Evolutionary conservation across 1,140 invertebrate species (phyloP).

Genomic region (Meteorus sp.): DNA sequence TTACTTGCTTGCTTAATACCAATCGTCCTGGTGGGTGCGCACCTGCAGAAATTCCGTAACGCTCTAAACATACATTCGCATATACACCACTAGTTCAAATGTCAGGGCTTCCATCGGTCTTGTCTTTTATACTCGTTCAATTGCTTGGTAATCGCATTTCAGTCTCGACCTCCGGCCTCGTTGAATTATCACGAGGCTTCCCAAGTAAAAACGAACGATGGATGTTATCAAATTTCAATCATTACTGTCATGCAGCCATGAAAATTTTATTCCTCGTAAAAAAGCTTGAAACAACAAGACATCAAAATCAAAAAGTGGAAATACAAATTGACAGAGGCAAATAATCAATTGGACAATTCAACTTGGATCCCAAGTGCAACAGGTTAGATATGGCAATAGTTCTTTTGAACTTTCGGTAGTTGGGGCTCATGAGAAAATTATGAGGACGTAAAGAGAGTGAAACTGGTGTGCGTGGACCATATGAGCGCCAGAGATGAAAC

Average conservation of each 20-base stretch:
- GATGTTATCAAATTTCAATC: too few relatives aligned
- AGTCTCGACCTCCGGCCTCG: neutral
- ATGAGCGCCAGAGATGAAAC: constrained; percentile 2
- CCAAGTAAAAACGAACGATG: too few relatives aligned
- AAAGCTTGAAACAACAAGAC: too few relatives aligned
- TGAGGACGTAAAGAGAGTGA: neutral
- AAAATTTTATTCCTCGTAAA: too few relatives aligned
- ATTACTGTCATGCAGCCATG: too few relatives aligned
- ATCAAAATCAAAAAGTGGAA: too few relatives aligned
- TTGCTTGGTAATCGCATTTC: constrained; percentile 10
- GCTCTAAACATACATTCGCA: neutral
- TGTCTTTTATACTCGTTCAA: neutral
- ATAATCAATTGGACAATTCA: too few relatives aligned
- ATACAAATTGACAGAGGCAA: too few relatives aligned
- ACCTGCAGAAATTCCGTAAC: constrained; percentile 16
- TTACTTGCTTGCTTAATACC: too few relatives aligned
- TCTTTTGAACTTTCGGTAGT: neutral
- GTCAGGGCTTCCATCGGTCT: neutral
- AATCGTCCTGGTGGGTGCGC: constrained; percentile 4
- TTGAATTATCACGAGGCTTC: neutral
- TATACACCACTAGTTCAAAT: constrained; percentile 14
- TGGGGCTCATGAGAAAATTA: too few relatives aligned
- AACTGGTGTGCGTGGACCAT: too few relatives aligned
- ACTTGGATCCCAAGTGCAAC: too few relatives aligned
- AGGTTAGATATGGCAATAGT: neutral